These are phyloP conservation scores for Archocentrus centrarchus DNA, from an alignment of 2,113 vertebrate species.

Conservation along the genomic window DNA sequence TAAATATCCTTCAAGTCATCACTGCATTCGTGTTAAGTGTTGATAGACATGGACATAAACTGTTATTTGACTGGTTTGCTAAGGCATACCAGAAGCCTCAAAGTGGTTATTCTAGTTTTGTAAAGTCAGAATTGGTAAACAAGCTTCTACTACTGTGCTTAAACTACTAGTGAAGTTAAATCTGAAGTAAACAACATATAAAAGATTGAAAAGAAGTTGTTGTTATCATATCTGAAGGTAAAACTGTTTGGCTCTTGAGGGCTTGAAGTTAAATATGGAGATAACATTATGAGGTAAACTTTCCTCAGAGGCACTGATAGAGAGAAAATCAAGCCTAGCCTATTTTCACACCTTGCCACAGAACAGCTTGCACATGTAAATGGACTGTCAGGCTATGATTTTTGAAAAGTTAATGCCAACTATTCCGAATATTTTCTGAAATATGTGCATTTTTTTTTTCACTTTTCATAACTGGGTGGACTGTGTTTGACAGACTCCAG, in stretches of 20 bases:
- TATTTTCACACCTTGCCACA: neutral
- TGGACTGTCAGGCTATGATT: neutral
- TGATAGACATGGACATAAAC: neutral
- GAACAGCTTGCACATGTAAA: neutral
- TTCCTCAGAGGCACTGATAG: neutral
- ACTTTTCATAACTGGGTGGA: no score
- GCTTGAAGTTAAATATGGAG: no score
- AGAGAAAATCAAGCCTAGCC: neutral
- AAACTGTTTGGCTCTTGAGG: neutral
- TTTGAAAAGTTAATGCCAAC: no score
- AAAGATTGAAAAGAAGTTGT: neutral
- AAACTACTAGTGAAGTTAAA: neutral
- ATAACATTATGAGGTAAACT: neutral
- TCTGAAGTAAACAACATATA: neutral
- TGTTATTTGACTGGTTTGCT: neutral
- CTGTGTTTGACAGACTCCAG: no score
- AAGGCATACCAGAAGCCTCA: neutral
- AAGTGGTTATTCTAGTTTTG: conserved; percentile 6
- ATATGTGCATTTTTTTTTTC: no score
- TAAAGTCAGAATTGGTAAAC: conserved; percentile 1
- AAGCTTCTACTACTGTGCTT: neutral
- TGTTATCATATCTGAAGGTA: neutral
- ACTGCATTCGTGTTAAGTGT: neutral
- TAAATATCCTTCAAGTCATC: neutral
- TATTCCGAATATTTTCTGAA: no score